These are phyloP conservation scores for Cephus pulcher DNA, from an alignment of 2,888 invertebrate species.

Conservation along the genomic window DNA sequence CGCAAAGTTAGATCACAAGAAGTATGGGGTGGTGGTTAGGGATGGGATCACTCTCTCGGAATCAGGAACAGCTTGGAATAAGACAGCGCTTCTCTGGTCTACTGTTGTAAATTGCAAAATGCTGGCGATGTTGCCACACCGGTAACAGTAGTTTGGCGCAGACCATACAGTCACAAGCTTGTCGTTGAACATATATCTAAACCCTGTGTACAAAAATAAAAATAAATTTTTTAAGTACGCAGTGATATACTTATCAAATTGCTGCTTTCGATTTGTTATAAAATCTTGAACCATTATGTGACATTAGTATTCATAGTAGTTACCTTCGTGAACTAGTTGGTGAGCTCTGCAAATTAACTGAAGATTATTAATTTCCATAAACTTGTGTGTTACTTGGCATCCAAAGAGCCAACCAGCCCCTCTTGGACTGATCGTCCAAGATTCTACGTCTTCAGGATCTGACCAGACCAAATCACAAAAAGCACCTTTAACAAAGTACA, in stretches of 20 bases:
- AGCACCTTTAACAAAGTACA: slow-evolving; percentile 71
- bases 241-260: not conserved
- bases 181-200: slow-evolving; percentile 98
- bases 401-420: slow-evolving; percentile 99
- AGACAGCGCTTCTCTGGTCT: slow-evolving; percentile 82
- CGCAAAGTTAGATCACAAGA: slow-evolving; percentile 76
- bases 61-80: slow-evolving; percentile 97
- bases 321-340: slow-evolving; percentile 98
- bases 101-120: slow-evolving; percentile 90
- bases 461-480: slow-evolving; percentile 99
- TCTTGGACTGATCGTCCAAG: slow-evolving; percentile 93
- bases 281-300: not conserved
- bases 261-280: not conserved
- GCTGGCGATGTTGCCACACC: slow-evolving; percentile 98
- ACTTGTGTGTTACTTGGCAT: slow-evolving; percentile 91
- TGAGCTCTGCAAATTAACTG: slow-evolving; percentile 97
- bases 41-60: slow-evolving; percentile 93
- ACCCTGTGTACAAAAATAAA: slow-evolving; percentile 73
- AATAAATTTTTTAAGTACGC: not conserved
- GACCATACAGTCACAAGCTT: slow-evolving; percentile 99
- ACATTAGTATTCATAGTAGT: slow-evolving; percentile 19
- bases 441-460: slow-evolving; percentile 96
- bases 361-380: slow-evolving; percentile 93
- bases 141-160: slow-evolving; percentile 99
- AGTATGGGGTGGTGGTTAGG: slow-evolving; percentile 95